Evolutionary conservation across 2,888 invertebrate species (phyloP), one percentile per base, ranked within the genome.

Genomic region (Synergus gifuensis): DNA sequence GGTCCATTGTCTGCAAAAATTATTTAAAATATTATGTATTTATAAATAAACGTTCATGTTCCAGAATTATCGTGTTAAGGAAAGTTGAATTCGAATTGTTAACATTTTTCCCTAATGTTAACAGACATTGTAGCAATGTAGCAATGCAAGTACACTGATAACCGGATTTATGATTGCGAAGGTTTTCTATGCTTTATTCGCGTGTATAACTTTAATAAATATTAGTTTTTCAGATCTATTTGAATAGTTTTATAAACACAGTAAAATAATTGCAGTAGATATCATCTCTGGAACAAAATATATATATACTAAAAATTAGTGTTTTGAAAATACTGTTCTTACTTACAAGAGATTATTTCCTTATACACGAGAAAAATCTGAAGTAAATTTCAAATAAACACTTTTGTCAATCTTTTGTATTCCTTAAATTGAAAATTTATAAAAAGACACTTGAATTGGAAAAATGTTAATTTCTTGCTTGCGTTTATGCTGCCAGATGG

Each of bases 1-100:
- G 83, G n/a, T 82, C 86, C 91, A 91, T 91, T 69, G 82, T 82
- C 85, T 73, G 22, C 11, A 60, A 60, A 12, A 14, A 54, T 49
- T 16, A n/a, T 49, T 16, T 2, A 1, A 4, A 7, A 16, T n/a
- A 5, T n/a, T n/a, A 8, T n/a, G 2, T n/a, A n/a, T n/a, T 54
- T 8, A 2, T 0, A 1, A 44, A 36, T 36, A 36, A 5, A 36
- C 5, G 36, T 36, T 28, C 28, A 28, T 28, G 28, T 28, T 28
- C 2, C 2, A 28, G 28, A 28, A 28, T 28, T 28, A 3, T 28
- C 28, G 3, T 28, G 28, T 28, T 28, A 3, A 28, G 28, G 28
- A 28, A 28, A 28, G 5, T 36, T 36, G 36, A 54, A n/a, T 16
- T 54, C 2, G n/a, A 8, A n/a, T n/a, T 54, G 0, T n/a, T 54